Evolutionary conservation across 2,888 invertebrate species (phyloP).

Genomic region (Cryptus armator): DNA sequence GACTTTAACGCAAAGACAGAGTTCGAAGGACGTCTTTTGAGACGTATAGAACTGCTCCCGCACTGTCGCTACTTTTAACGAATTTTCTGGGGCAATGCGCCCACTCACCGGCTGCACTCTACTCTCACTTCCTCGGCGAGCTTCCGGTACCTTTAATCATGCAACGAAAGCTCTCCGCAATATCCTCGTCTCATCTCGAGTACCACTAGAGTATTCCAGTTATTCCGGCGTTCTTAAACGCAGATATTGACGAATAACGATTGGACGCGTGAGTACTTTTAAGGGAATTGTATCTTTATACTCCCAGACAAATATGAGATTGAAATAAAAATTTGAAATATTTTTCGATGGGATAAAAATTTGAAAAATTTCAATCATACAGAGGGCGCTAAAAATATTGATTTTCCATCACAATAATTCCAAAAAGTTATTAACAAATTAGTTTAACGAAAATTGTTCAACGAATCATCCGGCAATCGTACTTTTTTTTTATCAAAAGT

Average conservation of each 20-base stretch:
- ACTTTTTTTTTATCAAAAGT: no score
- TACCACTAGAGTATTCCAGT: neutral
- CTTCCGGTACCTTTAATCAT: slow-evolving; percentile 46
- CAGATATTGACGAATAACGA: slow-evolving; percentile 7
- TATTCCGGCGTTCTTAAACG: neutral
- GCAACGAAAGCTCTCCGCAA: slow-evolving; percentile 19
- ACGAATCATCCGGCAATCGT: no score
- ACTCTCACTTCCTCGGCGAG: neutral
- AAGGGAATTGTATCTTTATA: no score
- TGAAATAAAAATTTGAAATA: no score
- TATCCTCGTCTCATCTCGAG: neutral
- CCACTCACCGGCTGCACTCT: neutral
- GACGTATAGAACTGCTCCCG: neutral
- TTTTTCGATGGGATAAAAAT: no score
- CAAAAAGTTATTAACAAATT: no score
- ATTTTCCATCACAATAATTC: no score
- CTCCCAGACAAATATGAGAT: no score
- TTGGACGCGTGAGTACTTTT: neutral
- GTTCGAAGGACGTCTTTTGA: neutral
- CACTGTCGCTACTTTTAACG: neutral
- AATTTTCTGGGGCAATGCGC: neutral
- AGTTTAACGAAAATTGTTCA: no score
- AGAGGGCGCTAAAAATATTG: no score
- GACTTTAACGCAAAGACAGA: neutral
- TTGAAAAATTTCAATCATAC: no score